Evolutionary conservation across 2,113 vertebrate species (phyloP), one percentile per base, ranked within the genome.

Genomic region (Pollachius pollachius): DNA sequence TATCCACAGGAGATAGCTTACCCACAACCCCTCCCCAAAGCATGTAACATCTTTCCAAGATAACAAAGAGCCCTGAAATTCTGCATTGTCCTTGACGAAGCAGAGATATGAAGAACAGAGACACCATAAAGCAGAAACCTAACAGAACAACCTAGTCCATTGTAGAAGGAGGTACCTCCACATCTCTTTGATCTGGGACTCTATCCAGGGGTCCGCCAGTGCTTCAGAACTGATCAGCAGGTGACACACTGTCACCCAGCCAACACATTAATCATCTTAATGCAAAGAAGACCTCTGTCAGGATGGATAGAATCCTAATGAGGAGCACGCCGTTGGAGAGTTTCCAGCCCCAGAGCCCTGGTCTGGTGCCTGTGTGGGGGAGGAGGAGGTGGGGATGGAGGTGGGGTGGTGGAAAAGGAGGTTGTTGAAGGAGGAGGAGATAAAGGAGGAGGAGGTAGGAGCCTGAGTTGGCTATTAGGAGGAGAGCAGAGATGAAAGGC

Each of bases 191-290:
- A 34, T 34, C 30, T 2, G 30, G 30, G 30, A 34, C 30, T 34
- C 30, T 4, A 34, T 9, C 41, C 41, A 48, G 41, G 9, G 41
- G 9, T 48, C 41, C 41, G 2, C 9, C 41, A 48, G 41, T 12
- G 41, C 41, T 7, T 13, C 41, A 48, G 6, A 85, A 84, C 87
- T 72, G 85, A 89, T 91, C 80, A 88, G 61, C 62, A 2, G 48
- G 72, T 74, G 79, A 77, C 80, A 85, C 81, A 81, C 76, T 64
- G 67, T 75, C 64, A 66, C 54, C 76, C 68, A 63, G 23, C 23
- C 17, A 75, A 85, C 85, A 78, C 89, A 85, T 84, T 83, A 85
- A 84, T 86, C 81, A 75, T 77, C 68, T 48, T 73, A 71, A 69
- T 77, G 75, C 75, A 64, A 71, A 70, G 72, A 80, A 68, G 72